Conservation (phyloP, 2,797 vertebrate species). For the Bucorvus abyssinicus region DNA sequence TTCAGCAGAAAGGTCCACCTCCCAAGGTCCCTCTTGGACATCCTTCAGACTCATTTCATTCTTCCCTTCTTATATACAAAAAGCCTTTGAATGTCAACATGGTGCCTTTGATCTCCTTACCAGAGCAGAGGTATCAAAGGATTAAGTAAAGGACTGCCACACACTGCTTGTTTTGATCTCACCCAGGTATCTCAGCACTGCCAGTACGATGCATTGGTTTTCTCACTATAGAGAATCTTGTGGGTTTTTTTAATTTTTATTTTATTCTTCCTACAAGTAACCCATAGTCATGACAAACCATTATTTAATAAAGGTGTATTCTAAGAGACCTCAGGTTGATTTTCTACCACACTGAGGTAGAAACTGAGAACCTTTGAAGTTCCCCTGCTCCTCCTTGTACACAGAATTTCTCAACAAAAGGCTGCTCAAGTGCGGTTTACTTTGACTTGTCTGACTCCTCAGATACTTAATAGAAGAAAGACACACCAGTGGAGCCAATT, state of each 20-base stretch:
- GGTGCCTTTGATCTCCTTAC: background rate
- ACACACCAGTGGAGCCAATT: background rate
- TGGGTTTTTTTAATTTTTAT: background rate
- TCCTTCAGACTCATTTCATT: background rate
- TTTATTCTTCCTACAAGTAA: background rate
- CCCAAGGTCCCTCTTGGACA: too few species aligned
- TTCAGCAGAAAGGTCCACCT: background rate
- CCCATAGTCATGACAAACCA: background rate
- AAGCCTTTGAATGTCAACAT: too few species aligned
- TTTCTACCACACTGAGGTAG: background rate
- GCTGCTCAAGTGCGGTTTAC: background rate
- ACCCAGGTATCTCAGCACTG: background rate
- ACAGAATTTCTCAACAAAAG: background rate
- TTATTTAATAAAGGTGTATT: background rate
- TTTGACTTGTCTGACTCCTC: background rate
- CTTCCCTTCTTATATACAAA: background rate
- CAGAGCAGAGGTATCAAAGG: background rate
- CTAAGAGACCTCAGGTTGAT: background rate
- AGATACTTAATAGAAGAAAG: background rate
- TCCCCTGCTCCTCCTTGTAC: background rate
- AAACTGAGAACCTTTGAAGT: background rate
- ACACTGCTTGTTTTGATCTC: background rate
- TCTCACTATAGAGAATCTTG: background rate
- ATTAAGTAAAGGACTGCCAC: background rate
- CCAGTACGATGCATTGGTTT: background rate